Evolutionary conservation across 2,797 vertebrate species (phyloP).

Genomic region (Hylomyscus alleni): DNA sequence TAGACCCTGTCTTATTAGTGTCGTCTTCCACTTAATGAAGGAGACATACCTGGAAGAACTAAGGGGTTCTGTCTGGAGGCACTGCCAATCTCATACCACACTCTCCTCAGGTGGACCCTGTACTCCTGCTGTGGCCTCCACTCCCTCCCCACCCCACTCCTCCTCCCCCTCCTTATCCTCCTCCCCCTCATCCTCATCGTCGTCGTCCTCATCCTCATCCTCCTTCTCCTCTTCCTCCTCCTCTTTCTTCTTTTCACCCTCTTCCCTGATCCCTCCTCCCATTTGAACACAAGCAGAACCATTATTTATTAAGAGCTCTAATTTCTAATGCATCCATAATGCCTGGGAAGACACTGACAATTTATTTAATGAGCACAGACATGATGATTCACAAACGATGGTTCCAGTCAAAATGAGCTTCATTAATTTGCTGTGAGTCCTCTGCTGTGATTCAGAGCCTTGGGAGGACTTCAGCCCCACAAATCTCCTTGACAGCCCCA

Average conservation of each 20-base stretch:
- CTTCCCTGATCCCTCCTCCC: constrained; percentile 68
- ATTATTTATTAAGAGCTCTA: constrained; percentile 89
- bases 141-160: constrained; percentile 7
- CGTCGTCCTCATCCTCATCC: background rate
- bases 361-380: constrained; percentile 91
- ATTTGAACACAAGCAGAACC: constrained; percentile 84
- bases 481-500: constrained; percentile 50
- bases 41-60: background rate
- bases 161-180: constrained; percentile 1
- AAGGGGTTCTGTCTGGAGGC: background rate
- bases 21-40: background rate
- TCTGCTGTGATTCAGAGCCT: constrained; percentile 86
- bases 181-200: too few relatives aligned
- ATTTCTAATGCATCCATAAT: constrained; percentile 89
- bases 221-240: background rate
- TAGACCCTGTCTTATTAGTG: background rate
- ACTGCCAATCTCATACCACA: background rate
- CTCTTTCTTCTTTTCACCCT: background rate
- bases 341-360: constrained; percentile 89
- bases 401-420: constrained; percentile 90
- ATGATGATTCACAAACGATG: constrained; percentile 88
- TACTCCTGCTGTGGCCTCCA: background rate
- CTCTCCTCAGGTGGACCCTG: background rate
- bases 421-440: constrained; percentile 89
- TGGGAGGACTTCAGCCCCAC: constrained; percentile 71